phyloP scores from a whole-genome alignment of 1,140 invertebrate species.

The Apocrypta bakeri region DNA sequence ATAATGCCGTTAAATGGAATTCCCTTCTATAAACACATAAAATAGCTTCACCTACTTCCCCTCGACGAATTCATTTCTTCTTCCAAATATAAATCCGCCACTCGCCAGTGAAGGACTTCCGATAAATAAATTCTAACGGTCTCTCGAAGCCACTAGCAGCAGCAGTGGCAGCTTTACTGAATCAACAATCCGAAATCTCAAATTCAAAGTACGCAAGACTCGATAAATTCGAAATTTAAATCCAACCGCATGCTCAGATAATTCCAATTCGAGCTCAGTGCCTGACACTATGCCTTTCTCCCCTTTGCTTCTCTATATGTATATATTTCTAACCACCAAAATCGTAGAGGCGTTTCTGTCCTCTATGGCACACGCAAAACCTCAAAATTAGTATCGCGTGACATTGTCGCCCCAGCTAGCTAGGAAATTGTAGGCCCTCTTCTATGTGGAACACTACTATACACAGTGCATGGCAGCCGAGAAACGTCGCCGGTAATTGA shows the following conservation, averaged over 20 bases:
- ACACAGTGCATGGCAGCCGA: not conserved
- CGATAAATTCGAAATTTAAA: slow-evolving; percentile 30
- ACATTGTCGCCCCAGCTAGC: slow-evolving; percentile 9
- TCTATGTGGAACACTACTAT: not conserved
- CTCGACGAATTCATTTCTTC: not conserved
- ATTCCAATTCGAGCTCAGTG: not conserved
- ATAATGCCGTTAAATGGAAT: not conserved
- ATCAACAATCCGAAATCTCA: slow-evolving; percentile 23
- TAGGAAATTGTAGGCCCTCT: slow-evolving; percentile 13
- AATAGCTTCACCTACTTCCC: not conserved
- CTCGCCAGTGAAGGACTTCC: not conserved
- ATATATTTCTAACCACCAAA: not conserved
- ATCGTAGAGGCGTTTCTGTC: not conserved
- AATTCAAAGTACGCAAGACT: not conserved
- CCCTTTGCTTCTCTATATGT: too few species aligned
- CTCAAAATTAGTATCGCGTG: slow-evolving; percentile 15
- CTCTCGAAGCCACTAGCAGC: not conserved
- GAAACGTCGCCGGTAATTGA: slow-evolving; percentile 48
- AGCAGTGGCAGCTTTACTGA: not conserved
- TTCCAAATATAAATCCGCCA: not conserved
- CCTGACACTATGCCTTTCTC: too few species aligned
- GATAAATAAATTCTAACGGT: slow-evolving; percentile 13
- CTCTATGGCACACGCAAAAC: not conserved
- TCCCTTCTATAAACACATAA: not conserved
- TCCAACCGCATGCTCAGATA: not conserved